Evolutionary conservation across 2,797 vertebrate species (phyloP).

Genomic region (Podarcis siculus): DNA sequence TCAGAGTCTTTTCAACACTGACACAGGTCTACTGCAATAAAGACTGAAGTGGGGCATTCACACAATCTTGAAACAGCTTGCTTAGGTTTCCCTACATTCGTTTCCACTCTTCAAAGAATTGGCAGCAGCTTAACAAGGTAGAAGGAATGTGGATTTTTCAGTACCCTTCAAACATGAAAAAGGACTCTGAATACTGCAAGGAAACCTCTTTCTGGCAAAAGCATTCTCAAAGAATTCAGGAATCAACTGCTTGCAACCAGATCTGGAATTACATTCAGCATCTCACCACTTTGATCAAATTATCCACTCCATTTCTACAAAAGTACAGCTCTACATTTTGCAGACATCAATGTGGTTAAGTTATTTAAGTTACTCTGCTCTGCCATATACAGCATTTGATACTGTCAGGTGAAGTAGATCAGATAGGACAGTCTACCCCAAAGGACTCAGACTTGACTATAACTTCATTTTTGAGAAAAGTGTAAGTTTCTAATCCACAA

Average conservation of each 20-base stretch:
- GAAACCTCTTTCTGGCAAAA: neutral
- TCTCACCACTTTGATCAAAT: neutral
- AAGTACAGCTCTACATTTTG: neutral
- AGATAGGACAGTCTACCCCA: neutral
- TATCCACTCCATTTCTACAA: neutral
- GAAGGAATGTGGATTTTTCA: neutral
- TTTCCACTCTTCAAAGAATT: neutral
- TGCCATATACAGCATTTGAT: no score
- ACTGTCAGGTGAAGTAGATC: neutral
- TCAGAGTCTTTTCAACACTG: no score
- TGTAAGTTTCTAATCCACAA: neutral
- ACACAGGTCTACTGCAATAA: no score
- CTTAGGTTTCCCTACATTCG: neutral
- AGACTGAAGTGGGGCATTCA: no score
- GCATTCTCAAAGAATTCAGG: neutral
- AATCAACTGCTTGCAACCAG: neutral
- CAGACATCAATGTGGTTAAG: neutral
- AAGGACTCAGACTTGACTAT: neutral
- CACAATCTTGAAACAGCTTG: no score
- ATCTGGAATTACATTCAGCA: neutral
- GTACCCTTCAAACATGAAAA: neutral
- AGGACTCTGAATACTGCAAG: neutral
- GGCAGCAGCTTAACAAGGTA: neutral
- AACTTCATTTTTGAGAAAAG: neutral
- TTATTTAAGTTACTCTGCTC: neutral